These are phyloP conservation scores for Neoitamus cyanurus DNA, from an alignment of 2,888 invertebrate genomes.

Conservation along the genomic window DNA sequence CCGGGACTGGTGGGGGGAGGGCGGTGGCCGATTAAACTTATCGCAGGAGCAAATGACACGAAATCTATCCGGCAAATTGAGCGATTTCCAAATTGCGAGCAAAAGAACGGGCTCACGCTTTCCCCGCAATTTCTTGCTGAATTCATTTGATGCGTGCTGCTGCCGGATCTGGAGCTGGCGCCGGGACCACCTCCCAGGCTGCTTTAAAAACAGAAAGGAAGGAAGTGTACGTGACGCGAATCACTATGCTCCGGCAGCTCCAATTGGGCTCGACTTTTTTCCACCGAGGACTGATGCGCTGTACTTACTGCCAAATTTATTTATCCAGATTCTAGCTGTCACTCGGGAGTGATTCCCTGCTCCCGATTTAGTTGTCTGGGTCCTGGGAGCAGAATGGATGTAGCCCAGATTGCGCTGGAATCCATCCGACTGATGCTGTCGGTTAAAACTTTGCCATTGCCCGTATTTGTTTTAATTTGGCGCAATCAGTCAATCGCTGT, in stretches of 20 bases:
- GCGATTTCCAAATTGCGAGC: conserved; percentile 49
- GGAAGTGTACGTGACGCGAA: conserved; percentile 49
- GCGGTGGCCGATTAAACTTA: conserved; percentile 31
- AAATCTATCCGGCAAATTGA: conserved; percentile 47
- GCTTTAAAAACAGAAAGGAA: conserved; percentile 41
- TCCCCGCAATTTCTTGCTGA: conserved; percentile 45
- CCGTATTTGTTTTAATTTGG: conserved; percentile 4
- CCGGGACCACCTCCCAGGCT: conserved; percentile 11
- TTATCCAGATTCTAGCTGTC: conserved; percentile 50
- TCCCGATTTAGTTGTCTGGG: conserved; percentile 50
- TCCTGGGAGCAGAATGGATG: conserved; percentile 40
- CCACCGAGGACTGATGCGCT: conserved; percentile 1
- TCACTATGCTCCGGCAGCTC: conserved; percentile 14
- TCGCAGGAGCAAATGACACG: conserved; percentile 37
- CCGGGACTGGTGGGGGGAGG: neutral
- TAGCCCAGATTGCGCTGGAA: neutral
- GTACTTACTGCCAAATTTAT: conserved; percentile 48
- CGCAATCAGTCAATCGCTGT: neutral
- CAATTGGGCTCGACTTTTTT: conserved; percentile 9
- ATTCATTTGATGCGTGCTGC: conserved; percentile 49
- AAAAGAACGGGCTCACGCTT: neutral
- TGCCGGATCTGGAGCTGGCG: neutral
- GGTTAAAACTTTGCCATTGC: neutral
- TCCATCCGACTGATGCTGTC: neutral
- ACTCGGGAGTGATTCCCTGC: conserved; percentile 51